These are phyloP conservation scores for Theristicus caerulescens DNA, from an alignment of 2,113 vertebrate genomes.

Conservation along the genomic window DNA sequence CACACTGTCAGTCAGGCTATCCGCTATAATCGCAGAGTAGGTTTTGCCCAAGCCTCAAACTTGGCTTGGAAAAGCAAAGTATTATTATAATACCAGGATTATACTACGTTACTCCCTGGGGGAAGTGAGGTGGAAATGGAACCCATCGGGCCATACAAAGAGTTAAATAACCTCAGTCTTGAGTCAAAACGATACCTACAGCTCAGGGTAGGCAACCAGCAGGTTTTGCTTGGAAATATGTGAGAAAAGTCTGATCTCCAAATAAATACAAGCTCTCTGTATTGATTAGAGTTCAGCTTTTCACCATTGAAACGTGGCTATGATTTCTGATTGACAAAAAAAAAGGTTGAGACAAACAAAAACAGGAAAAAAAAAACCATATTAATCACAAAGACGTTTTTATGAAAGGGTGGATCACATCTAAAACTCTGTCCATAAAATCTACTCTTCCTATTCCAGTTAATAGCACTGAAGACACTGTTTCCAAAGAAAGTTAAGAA, in stretches of 20 bases:
- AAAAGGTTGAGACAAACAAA: not conserved
- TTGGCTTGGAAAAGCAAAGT: not conserved
- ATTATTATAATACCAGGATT: not conserved
- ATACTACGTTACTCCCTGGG: not conserved
- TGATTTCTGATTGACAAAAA: not conserved
- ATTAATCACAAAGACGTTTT: not conserved
- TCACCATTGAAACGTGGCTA: not conserved
- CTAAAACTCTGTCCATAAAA: not conserved
- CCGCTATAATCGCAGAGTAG: not conserved
- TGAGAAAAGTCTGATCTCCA: not conserved
- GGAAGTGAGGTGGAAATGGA: not conserved
- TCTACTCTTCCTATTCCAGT: not conserved
- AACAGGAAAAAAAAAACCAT: not conserved
- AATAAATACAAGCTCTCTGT: not conserved
- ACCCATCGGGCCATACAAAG: not conserved
- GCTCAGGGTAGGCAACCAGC: not conserved
- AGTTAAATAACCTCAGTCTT: not conserved
- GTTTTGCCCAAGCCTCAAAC: slow-evolving; percentile 27
- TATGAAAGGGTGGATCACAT: not conserved
- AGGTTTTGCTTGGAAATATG: not conserved
- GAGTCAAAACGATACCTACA: not conserved
- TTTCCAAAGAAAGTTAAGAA: not conserved
- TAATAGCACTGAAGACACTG: not conserved
- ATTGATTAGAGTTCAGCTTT: not conserved
- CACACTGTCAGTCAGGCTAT: not conserved